A percentile compares a stretch with the other conserved stretches of the same genome.
Conservation (phyloP, 2,797 vertebrate species). For the Cuculus canorus region DNA sequence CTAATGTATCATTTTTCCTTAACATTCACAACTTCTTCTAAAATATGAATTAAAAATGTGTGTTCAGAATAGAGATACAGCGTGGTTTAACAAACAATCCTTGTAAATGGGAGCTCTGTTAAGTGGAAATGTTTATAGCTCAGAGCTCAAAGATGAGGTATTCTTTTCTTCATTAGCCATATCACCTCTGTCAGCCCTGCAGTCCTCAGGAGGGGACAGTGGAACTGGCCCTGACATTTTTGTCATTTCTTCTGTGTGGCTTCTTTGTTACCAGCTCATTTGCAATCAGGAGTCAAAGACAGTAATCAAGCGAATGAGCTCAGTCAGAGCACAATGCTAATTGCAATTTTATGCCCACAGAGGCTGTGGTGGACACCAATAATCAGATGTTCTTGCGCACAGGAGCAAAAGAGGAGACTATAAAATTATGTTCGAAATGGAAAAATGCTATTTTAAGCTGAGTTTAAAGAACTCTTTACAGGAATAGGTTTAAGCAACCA, state of each 20-base stretch:
- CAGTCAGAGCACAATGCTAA: background rate
- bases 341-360: background rate
- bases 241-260: background rate
- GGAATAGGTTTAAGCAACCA: background rate
- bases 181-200: background rate
- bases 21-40: background rate
- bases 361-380: background rate
- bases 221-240: background rate
- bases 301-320: conserved; percentile 4
- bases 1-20: background rate
- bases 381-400: conserved; percentile 21
- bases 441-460: background rate
- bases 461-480: background rate
- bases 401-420: conserved; percentile 1
- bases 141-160: background rate
- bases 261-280: conserved; percentile 41
- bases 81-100: background rate
- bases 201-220: background rate
- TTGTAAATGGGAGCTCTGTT: background rate
- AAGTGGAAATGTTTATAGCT: background rate
- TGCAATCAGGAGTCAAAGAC: conserved; percentile 8
- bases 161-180: background rate
- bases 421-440: background rate
- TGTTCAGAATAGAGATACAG: background rate
- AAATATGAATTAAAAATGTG: background rate